Evolutionary conservation across 2,888 invertebrate species (phyloP), one percentile per base, ranked within the genome.

Genomic region (Conops quadrifasciatus): DNA sequence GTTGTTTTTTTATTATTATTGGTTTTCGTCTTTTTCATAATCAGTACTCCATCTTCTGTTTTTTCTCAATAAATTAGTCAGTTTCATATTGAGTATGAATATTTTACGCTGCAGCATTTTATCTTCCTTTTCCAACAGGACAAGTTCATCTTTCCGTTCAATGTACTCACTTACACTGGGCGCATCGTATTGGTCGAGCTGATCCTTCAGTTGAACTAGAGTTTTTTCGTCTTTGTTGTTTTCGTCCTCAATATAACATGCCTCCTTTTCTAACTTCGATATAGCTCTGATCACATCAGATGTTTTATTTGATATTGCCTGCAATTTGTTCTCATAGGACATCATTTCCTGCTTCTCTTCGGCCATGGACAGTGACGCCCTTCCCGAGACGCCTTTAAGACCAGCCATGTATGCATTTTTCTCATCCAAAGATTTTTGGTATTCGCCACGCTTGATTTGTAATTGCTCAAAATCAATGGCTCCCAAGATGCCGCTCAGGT

Each of bases 391-490:
- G 72, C 82, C 85, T 76, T 90, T 90, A 63, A 89, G 77, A n/a
- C 88, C 87, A 0, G 88, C 75, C 74, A 90, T 81, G 75, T 88
- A 85, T 0, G 75, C 76, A 75, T 87, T 88, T 75, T 88, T 89
- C 63, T 88, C 87, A 53, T 89, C 88, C 45, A 90, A 86, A 59
- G 86, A 83, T 72, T 84, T 83, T 13, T 84, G 77, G 56, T 87
- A 83, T 73, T 88, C 86, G 24, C 86, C 80, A 74, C 89, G 88
- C 77, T 89, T 88, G 56, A 90, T 90, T 62, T 85, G 84, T 65
- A 90, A 75, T 77, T 89, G 87, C 71, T 90, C 88, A 75, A 90
- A 90, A 78, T 90, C 90, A 3, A 89, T 87, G 0, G 87, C 87
- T 53, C 87, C 87, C 15, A 90, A 80, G 45, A 87, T 86, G 70